These are phyloP conservation scores for Frieseomelitta varia DNA, from an alignment of 1,140 invertebrate species.

Conservation along the genomic window DNA sequence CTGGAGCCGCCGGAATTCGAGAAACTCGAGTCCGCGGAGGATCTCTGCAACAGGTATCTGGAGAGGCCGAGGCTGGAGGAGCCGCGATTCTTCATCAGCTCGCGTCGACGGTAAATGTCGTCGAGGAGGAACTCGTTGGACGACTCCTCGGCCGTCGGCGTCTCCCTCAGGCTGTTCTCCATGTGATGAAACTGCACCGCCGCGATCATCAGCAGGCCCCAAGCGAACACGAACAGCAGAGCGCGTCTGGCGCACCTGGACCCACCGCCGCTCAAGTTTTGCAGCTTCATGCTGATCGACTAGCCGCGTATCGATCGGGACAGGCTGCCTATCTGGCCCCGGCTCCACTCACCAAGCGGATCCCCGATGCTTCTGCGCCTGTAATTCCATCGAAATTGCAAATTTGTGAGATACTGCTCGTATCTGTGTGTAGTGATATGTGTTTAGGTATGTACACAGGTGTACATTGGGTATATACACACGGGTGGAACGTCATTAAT, in stretches of 20 bases:
- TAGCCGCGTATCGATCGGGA: constrained; percentile 9
- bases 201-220: constrained; percentile 82
- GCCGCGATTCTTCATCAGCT: constrained; percentile 73
- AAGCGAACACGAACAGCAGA: constrained; percentile 79
- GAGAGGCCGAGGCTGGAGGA: constrained; percentile 76
- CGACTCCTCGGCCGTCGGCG: constrained; percentile 67
- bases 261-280: constrained; percentile 71
- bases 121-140: constrained; percentile 59
- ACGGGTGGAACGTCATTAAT: too few relatives aligned
- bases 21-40: constrained; percentile 56
- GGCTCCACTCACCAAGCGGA: constrained; percentile 24
- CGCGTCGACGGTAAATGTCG: constrained; percentile 53
- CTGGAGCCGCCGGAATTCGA: constrained; percentile 57
- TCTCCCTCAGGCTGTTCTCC: constrained; percentile 69
- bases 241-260: constrained; percentile 81
- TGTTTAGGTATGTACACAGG: too few relatives aligned
- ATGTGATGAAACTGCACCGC: constrained; percentile 77
- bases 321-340: not conserved
- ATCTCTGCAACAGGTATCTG: constrained; percentile 74
- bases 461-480: too few relatives aligned
- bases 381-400: constrained; percentile 18
- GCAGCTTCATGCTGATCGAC: constrained; percentile 69
- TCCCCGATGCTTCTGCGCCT: constrained; percentile 7
- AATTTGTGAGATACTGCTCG: too few relatives aligned
- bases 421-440: too few relatives aligned